Base-by-base conservation (phyloP, 2,797 vertebrate genomes). In the Miichthys miiuy region DNA sequence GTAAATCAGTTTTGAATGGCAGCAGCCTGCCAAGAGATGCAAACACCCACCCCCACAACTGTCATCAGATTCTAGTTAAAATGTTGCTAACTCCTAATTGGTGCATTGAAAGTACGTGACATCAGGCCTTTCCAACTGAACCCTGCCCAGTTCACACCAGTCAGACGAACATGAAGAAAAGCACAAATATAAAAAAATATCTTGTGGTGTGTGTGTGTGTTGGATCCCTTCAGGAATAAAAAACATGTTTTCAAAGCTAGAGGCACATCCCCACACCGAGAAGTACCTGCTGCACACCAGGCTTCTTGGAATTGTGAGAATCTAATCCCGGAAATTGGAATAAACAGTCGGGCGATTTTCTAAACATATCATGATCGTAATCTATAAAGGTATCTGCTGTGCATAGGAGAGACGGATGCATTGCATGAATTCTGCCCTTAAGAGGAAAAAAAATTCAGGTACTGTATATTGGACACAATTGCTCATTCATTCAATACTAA, bases 401-500 rank as follows among this genome's bases (percentile, higher is more conserved):
- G 67, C 41, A 34, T 55, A 73, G 23, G 21, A 25, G 54, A 83
- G 70, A 51, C 5, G 4, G 57, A 61, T 51, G 27, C 20, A 69
- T 65, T 58, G 55, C 76, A 71, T 69, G 23, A 34, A 76, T 57
- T 63, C 71, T 50, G 16, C 61, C 42, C 20, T 42, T 23, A 12
- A 25, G 44, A 58, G 47, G 34, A 9, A 38, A 38, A 38, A 34
- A 77, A 56, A 17, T 50, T 20, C 54, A 68, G 27, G 42, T 44
- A 38, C 8, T 38, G 48, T 21, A 42, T 25, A 23, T 46, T n/a
- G 27, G 17, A 12, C 27, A 41, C 72, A 52, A 73, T 75, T 44
- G 66, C 74, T 77, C 70, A 51, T 61, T 74, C 65, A 58, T 76
- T 81, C 71, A 65, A 73, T 66, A 61, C 54, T 41, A 6, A 18